Conservation (phyloP, 2,113 vertebrate species). For the Amphiprion ocellaris region DNA sequence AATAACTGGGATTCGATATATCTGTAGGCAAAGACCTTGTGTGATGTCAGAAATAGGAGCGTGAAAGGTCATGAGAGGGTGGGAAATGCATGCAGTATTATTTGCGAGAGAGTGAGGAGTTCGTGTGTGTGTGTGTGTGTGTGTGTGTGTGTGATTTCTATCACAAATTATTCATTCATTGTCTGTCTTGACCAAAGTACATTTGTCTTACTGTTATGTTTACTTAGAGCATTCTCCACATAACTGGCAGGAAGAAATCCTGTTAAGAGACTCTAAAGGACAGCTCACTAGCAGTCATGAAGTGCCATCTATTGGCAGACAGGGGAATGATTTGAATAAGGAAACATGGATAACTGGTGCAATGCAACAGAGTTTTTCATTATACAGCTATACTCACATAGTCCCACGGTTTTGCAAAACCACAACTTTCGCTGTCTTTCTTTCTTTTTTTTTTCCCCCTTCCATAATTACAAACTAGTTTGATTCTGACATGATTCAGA, state of each 20-base stretch:
- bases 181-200: constrained; percentile 33
- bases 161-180: constrained; percentile 41
- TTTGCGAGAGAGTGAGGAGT: not conserved
- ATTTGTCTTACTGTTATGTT: constrained; percentile 54
- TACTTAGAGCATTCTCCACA: constrained; percentile 55
- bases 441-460: not conserved
- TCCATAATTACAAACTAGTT: constrained; percentile 23
- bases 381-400: constrained; percentile 27
- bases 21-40: not conserved
- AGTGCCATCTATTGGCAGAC: constrained; percentile 85
- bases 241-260: constrained; percentile 48
- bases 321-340: constrained; percentile 43
- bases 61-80: constrained; percentile 4
- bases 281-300: constrained; percentile 73
- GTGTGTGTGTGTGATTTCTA: not conserved
- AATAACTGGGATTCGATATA: too few relatives aligned
- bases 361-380: constrained; percentile 70
- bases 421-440: not conserved
- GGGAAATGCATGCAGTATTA: constrained; percentile 1
- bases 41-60: not conserved
- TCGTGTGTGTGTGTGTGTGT: not conserved
- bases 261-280: constrained; percentile 23
- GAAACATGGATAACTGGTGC: constrained; percentile 61
- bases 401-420: constrained; percentile 20
- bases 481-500: constrained; percentile 5